Evolutionary conservation across 2,888 invertebrate species (phyloP), one percentile per base, ranked within the genome.

Genomic region (Odontothrips loti): DNA sequence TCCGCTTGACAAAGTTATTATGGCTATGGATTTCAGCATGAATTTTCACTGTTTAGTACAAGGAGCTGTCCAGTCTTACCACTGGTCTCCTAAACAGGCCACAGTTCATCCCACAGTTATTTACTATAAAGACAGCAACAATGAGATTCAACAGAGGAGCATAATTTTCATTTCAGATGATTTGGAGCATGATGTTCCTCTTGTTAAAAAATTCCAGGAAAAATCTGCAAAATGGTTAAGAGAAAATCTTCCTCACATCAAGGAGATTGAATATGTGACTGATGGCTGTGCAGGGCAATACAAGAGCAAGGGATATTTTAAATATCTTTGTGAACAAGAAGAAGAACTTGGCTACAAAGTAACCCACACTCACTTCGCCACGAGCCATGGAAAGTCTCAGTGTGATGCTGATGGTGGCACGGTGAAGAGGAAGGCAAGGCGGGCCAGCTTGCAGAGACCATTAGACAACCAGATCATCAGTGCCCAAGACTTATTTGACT

Each of bases 51-150:
- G 63, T n/a, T 63, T 63, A 63, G 63, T 63, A 63, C 63, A 63
- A 23, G 63, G 63, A 63, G 63, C 63, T 8, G 63, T 63, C 63
- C 63, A 63, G 23, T 63, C 9, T n/a, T 63, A 63, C 63, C 63
- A 63, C 9, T 63, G 63, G 63, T 63, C 63, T 23, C 63, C 63
- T 63, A 63, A 63, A 63, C 63, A 63, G 63, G 63, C 63, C 63
- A 63, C 63, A 17, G 58, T 63, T 20, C 58, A 63, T 20, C 58
- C 58, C 20, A 63, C 58, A 63, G 63, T 63, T 63, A 20, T 63
- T 63, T 63, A 63, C 63, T 63, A 63, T n/a, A 63, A 63, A n/a
- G 23, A 63, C 63, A 63, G 63, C 63, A 63, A 63, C 23, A 63
- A 63, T 63, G 20, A 63, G 63, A 9, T 20, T 23, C 15, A 63